These are phyloP conservation scores for Drosophila parabipectinata DNA, from an alignment of 1,140 invertebrate species.

Conservation along the genomic window DNA sequence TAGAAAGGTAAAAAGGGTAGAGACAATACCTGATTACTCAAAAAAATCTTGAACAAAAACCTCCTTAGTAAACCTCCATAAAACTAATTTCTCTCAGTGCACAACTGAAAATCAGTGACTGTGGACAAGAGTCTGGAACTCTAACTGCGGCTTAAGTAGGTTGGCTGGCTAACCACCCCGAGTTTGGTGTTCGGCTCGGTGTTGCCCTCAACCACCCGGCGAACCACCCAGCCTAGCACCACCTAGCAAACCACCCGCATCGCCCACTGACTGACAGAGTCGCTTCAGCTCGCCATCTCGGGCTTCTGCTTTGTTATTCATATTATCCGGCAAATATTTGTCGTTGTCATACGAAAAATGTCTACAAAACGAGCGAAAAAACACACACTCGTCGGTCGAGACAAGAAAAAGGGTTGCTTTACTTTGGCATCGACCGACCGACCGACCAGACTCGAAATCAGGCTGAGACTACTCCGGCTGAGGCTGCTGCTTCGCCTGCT, in stretches of 20 bases:
- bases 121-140: conserved; percentile 31
- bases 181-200: conserved; percentile 9
- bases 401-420: conserved; percentile 71
- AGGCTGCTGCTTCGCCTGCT: not conserved
- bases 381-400: conserved; percentile 20
- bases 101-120: conserved; percentile 3
- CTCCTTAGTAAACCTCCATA: no score
- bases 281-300: conserved; percentile 38
- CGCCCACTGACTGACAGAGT: conserved; percentile 28
- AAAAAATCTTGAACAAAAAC: not conserved
- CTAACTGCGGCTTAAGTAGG: conserved; percentile 55
- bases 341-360: conserved; percentile 80
- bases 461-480: conserved; percentile 7
- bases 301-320: conserved; percentile 74
- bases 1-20: no score
- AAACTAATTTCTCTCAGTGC: not conserved
- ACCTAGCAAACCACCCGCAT: conserved; percentile 22
- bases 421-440: conserved; percentile 41
- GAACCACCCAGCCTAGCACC: conserved; percentile 1
- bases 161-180: conserved; percentile 47
- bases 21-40: no score
- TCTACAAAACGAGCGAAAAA: conserved; percentile 53
- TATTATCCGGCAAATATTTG: conserved; percentile 82
- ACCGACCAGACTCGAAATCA: conserved; percentile 13
- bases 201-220: conserved; percentile 31